Conservation (phyloP, 2,113 vertebrate species). For the Cromileptes altivelis region DNA sequence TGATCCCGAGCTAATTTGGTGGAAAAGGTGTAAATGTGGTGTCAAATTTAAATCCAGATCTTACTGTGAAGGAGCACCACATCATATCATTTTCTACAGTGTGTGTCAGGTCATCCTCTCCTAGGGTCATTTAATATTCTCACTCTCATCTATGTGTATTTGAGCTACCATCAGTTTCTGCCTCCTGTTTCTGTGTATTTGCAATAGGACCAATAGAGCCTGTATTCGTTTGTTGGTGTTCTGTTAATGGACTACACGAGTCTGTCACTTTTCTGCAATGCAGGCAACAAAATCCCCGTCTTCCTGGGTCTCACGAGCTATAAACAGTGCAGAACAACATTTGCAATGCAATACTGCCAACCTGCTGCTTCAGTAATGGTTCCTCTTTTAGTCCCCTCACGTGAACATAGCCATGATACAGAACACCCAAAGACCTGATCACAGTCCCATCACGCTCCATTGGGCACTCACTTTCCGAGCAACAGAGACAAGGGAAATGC, state of each 20-base stretch:
- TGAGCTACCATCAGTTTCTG: conserved; percentile 42
- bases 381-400: conserved; percentile 42
- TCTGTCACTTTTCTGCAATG: conserved; percentile 64
- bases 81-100: conserved; percentile 11
- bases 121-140: conserved; percentile 14
- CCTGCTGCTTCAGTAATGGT: conserved; percentile 64
- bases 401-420: conserved; percentile 55
- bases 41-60: conserved; percentile 4
- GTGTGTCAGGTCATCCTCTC: conserved; percentile 1
- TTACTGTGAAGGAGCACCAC: conserved; percentile 26
- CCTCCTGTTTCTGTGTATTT: conserved; percentile 45
- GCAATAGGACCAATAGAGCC: conserved; percentile 66
- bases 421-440: conserved; percentile 68
- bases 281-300: conserved; percentile 84
- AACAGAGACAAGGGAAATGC: conserved; percentile 59
- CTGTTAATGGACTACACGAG: conserved; percentile 27
- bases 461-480: conserved; percentile 30
- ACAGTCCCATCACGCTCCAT: background rate
- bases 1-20: too few relatives aligned
- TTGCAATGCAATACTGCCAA: conserved; percentile 80
- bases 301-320: conserved; percentile 70
- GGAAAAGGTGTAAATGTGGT: background rate
- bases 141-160: background rate
- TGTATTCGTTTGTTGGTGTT: conserved; percentile 41
- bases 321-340: conserved; percentile 63